Evolutionary conservation across 2,888 invertebrate species (phyloP).

Genomic region (Branchellion lobata): DNA sequence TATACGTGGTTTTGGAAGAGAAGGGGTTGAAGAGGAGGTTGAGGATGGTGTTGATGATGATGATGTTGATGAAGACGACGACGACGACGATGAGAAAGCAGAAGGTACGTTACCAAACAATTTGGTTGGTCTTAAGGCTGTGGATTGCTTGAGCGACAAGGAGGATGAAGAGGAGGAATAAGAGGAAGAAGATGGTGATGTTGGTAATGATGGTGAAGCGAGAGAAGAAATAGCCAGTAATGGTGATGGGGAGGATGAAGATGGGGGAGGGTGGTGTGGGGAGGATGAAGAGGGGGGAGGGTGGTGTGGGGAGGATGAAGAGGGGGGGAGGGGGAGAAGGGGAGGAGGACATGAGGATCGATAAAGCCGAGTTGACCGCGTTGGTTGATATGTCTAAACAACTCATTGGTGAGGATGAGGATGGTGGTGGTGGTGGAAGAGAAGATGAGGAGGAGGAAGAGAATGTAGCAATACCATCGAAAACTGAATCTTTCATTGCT

Average conservation of each 20-base stretch:
- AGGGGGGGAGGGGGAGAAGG: background rate
- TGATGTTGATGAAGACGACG: too few species aligned
- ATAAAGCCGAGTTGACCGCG: conserved; percentile 43
- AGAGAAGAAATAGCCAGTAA: too few species aligned
- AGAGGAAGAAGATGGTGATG: too few species aligned
- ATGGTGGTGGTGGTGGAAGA: background rate
- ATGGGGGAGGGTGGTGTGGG: background rate
- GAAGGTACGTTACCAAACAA: background rate
- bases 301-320: too few species aligned
- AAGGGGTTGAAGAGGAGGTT: too few species aligned
- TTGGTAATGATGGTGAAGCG: too few species aligned
- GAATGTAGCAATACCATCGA: background rate
- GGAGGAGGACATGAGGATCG: conserved; percentile 33
- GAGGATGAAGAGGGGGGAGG: background rate
- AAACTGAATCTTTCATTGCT: background rate
- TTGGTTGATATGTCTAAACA: conserved; percentile 41
- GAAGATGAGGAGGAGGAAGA: background rate
- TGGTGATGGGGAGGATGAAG: too few species aligned
- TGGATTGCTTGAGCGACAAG: background rate
- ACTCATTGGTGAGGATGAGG: background rate
- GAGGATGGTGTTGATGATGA: too few species aligned
- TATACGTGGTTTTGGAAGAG: background rate
- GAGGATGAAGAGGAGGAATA: background rate
- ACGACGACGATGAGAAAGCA: background rate
- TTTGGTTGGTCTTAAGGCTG: background rate